Conservation (phyloP, 2,888 invertebrate species). For the Agrochola macilenta region DNA sequence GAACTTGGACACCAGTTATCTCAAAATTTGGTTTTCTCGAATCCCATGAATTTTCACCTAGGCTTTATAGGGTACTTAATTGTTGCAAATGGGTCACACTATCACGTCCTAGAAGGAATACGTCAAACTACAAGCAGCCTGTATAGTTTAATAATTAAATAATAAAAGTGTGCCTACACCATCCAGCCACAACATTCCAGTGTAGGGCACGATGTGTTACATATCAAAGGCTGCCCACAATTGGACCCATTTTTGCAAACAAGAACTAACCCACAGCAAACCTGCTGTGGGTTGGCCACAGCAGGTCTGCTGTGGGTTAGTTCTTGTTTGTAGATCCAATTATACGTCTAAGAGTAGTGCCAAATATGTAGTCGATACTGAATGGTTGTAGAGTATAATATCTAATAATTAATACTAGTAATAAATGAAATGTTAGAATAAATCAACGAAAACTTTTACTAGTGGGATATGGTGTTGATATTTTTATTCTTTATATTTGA, state of each 20-base stretch:
- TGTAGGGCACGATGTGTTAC: constrained; percentile 10
- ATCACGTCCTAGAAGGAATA: too few relatives aligned
- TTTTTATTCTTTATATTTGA: not conserved
- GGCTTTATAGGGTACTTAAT: too few relatives aligned
- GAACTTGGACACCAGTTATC: too few relatives aligned
- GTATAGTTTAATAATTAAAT: constrained; percentile 3
- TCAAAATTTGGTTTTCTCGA: too few relatives aligned
- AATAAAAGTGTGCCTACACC: not conserved
- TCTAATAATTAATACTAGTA: not conserved
- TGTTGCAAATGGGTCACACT: too few relatives aligned
- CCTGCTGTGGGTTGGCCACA: too few relatives aligned
- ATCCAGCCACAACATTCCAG: not conserved
- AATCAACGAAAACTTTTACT: constrained; percentile 12
- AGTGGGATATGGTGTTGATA: not conserved
- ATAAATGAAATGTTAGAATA: constrained; percentile 11
- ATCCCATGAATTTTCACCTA: too few relatives aligned
- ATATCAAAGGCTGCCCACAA: constrained; percentile 41
- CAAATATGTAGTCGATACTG: constrained; percentile 45
- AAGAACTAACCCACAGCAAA: too few relatives aligned
- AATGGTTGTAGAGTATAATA: not conserved
- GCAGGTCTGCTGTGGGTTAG: too few relatives aligned
- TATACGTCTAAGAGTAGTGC: constrained; percentile 23
- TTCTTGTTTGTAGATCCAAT: too few relatives aligned
- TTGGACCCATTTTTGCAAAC: too few relatives aligned
- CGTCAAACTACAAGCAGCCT: too few relatives aligned